Evolutionary conservation across 2,888 invertebrate genomes (phyloP), one percentile per base, ranked within the genome.

Genomic region (Laothoe populi): DNA sequence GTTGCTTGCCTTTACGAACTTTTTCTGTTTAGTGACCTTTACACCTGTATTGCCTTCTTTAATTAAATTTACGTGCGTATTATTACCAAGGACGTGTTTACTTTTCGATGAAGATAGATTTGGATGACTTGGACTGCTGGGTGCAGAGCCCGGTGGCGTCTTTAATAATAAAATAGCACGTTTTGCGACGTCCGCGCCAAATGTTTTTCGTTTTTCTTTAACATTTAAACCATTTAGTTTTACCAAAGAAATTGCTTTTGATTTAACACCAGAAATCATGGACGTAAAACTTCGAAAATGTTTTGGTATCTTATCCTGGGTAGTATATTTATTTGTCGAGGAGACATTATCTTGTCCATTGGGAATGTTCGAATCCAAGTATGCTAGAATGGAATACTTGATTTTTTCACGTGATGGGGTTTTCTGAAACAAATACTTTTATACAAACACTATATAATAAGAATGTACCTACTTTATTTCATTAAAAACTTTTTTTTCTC

Each of bases 241-340:
- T 1, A 94, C 89, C 13, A 93, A 81, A 61, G 93, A 93, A 63
- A 93, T 77, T 19, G 94, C 92, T 74, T 92, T 94, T 60, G 85
- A 89, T 79, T 93, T 94, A 0, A 94, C 93, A 65, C 92, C 94
- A 1, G 90, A 93, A 68, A 94, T 82, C 19, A 93, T 84, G 63
- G 92, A 92, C 21, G 90, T 86, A 13, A 94, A 67, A 63, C 83
- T 88, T 64, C 72, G 72, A 61, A 87, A 86, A 31, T 82, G 63
- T 67, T 82, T 86, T 4, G 73, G 68, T 42, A 70, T 66, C 73
- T 83, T 88, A 59, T 71, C 82, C 4, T 90, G 82, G 13, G 89
- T 87, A 61, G 77, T 79, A 66, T 89, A 86, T 63, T 82, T 74
- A 60, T 81, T 73, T 46, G 78, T 73, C 38, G 70, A 70, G 24